These are phyloP conservation scores for Rhinogobius similis DNA, from an alignment of 2,113 vertebrate species.

Conservation along the genomic window DNA sequence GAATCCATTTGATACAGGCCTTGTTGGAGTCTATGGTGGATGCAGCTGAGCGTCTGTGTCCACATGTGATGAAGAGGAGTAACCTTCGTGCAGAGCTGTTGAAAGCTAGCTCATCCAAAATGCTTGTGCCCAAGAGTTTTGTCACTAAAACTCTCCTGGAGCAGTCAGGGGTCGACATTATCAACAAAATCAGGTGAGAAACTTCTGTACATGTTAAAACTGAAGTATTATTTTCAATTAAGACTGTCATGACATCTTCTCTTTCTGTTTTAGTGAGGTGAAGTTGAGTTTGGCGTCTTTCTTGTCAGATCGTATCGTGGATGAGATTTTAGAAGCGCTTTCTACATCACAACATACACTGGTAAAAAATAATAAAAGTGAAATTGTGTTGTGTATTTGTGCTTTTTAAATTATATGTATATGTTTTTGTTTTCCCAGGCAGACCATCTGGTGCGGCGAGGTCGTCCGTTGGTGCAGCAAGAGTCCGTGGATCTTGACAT, in stretches of 20 bases:
- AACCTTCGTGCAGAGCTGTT: slow-evolving; percentile 88
- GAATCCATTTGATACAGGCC: slow-evolving; percentile 62
- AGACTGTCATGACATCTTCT: background rate
- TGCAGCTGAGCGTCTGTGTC: slow-evolving; percentile 89
- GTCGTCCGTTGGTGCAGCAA: slow-evolving; percentile 83
- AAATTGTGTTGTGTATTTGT: background rate
- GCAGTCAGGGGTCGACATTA: slow-evolving; percentile 95
- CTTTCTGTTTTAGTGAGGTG: slow-evolving; percentile 82
- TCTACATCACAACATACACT: slow-evolving; percentile 87
- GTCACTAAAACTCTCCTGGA: slow-evolving; percentile 94
- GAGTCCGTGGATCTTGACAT: slow-evolving; percentile 85
- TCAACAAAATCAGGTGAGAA: slow-evolving; percentile 95
- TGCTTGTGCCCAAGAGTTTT: slow-evolving; percentile 91
- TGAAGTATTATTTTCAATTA: background rate
- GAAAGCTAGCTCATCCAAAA: slow-evolving; percentile 87
- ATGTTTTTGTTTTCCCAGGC: slow-evolving; percentile 72
- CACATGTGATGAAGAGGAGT: slow-evolving; percentile 89
- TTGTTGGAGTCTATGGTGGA: slow-evolving; percentile 94
- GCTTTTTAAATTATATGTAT: background rate
- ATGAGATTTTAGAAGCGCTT: slow-evolving; percentile 93
- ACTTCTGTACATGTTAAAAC: background rate
- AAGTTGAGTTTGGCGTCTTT: slow-evolving; percentile 96
- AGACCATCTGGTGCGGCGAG: slow-evolving; percentile 87
- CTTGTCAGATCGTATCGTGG: slow-evolving; percentile 95
- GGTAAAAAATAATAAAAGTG: slow-evolving; percentile 69